Conservation (phyloP, 1,140 invertebrate species). For the Druon quercuslanigerum region DNA sequence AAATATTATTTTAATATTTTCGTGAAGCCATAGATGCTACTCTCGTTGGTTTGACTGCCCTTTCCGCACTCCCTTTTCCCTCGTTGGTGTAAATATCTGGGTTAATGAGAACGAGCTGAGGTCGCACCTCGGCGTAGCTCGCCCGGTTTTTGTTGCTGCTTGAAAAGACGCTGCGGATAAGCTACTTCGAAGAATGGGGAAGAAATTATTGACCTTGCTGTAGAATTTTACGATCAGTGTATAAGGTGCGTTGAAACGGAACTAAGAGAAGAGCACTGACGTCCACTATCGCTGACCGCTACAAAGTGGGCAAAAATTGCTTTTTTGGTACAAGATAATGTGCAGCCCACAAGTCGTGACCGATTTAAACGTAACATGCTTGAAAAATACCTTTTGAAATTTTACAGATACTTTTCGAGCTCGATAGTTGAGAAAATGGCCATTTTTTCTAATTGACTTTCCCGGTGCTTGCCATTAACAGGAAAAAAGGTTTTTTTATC, state of each 20-base stretch:
- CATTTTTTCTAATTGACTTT: too few relatives aligned
- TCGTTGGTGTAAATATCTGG: constrained; percentile 28
- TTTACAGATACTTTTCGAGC: too few relatives aligned
- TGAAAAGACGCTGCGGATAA: constrained; percentile 13
- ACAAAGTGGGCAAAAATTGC: not conserved
- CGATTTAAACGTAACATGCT: too few relatives aligned
- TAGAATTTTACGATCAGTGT: constrained; percentile 20
- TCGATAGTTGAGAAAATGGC: too few relatives aligned
- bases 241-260: not conserved
- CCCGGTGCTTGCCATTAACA: too few relatives aligned
- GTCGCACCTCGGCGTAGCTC: constrained; percentile 20
- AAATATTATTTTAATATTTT: too few relatives aligned
- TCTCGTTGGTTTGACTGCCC: not conserved
- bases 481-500: too few relatives aligned
- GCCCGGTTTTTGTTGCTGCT: constrained; percentile 9
- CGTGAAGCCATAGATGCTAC: too few relatives aligned
- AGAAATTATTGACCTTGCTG: constrained; percentile 9
- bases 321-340: too few relatives aligned
- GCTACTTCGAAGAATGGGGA: constrained; percentile 1
- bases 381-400: too few relatives aligned
- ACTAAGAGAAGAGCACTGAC: constrained; percentile 17
- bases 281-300: constrained; percentile 14
- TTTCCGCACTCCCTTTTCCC: not conserved
- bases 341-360: too few relatives aligned
- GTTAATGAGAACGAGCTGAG: constrained; percentile 31